phyloP scores from a whole-genome alignment of 1,140 invertebrate genomes.

The Nixonia krombeini region DNA sequence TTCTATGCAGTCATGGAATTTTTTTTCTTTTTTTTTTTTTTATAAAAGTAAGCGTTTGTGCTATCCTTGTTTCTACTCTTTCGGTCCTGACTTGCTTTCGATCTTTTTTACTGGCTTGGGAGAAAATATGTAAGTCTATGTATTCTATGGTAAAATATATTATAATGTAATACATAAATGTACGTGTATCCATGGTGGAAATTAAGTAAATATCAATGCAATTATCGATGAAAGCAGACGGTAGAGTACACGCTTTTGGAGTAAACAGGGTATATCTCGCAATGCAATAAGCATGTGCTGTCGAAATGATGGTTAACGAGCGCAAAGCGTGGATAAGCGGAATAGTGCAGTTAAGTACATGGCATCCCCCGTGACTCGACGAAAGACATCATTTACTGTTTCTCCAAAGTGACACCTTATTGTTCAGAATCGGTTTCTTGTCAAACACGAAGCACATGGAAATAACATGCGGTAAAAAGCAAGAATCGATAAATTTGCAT shows the following conservation, averaged over 20 bases:
- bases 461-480: conserved; percentile 3
- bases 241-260: not conserved
- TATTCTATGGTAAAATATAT: not conserved
- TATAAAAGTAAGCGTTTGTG: too few species aligned
- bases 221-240: conserved; percentile 2
- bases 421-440: not conserved
- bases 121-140: too few species aligned
- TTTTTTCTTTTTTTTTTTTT: too few species aligned
- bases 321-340: conserved; percentile 9
- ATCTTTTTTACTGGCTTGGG: too few species aligned
- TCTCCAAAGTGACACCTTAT: not conserved
- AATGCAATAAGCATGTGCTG: conserved; percentile 12
- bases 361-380: not conserved
- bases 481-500: not conserved
- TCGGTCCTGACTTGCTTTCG: too few species aligned
- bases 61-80: too few species aligned
- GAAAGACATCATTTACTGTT: not conserved
- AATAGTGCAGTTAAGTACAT: conserved; percentile 6
- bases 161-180: not conserved
- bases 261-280: conserved; percentile 4
- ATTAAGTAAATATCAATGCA: not conserved
- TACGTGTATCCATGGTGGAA: not conserved
- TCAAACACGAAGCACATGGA: not conserved
- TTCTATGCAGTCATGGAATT: too few species aligned
- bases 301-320: not conserved